Evolutionary conservation across 2,797 vertebrate genomes (phyloP).

Genomic region (Chelonia mydas): DNA sequence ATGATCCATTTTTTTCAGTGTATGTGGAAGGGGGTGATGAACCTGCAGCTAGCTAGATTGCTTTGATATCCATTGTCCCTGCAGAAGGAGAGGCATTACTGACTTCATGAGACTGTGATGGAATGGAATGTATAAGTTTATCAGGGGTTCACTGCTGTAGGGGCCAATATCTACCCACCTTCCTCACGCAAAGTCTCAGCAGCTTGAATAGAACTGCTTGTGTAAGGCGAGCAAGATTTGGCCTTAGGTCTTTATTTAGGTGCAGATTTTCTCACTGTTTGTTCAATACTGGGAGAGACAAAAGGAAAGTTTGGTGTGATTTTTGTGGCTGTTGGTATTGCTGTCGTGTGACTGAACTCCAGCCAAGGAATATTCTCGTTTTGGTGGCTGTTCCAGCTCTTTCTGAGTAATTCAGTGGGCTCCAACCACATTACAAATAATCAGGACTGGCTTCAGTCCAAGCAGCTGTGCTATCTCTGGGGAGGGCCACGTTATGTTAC

Average conservation of each 20-base stretch:
- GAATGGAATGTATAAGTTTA: not conserved
- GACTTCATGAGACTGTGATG: not conserved
- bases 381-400: not conserved
- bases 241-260: not conserved
- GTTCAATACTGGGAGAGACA: fast-evolving
- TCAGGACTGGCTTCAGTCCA: not conserved
- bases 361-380: not conserved
- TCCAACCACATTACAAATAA: fast-evolving
- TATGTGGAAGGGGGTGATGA: not conserved
- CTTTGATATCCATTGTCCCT: not conserved
- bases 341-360: fast-evolving
- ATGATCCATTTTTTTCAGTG: not conserved
- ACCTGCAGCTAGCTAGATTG: not conserved
- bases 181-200: not conserved
- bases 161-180: not conserved
- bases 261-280: not conserved
- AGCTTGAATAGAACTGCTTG: not conserved
- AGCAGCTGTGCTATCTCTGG: not conserved
- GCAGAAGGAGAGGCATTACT: not conserved
- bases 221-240: not conserved
- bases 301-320: not conserved
- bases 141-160: not conserved
- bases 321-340: not conserved
- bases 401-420: not conserved
- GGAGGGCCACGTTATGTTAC: fast-evolving